Conservation (phyloP, 2,888 invertebrate genomes). For the Diarsia dahlii region DNA sequence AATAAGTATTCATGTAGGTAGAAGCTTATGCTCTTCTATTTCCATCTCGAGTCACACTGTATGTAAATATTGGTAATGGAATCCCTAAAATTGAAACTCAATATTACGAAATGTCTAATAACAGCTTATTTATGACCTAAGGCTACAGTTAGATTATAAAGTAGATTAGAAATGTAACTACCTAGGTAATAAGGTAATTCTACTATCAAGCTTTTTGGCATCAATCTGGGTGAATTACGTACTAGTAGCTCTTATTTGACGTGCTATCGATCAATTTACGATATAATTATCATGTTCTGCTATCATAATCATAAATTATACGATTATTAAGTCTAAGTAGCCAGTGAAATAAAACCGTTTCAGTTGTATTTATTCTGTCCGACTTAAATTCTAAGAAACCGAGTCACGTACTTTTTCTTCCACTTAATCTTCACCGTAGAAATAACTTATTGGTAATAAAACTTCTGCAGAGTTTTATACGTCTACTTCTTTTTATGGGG, state of each 20-base stretch:
- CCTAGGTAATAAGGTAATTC: slow-evolving; percentile 7
- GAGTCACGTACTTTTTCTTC: slow-evolving; percentile 19
- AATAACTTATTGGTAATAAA: slow-evolving; percentile 42
- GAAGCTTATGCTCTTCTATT: neutral
- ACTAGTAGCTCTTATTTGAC: neutral
- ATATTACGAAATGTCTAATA: neutral
- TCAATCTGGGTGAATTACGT: neutral
- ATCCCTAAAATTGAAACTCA: neutral
- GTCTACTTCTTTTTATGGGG: slow-evolving; percentile 30
- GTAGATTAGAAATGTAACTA: slow-evolving; percentile 4
- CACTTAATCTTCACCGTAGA: slow-evolving; percentile 25
- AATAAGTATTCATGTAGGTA: neutral
- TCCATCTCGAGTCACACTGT: neutral
- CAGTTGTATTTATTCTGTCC: slow-evolving; percentile 12
- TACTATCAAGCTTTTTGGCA: neutral
- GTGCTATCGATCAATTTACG: neutral
- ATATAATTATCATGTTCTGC: neutral
- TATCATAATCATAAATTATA: neutral
- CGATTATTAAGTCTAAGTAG: neutral
- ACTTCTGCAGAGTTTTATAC: slow-evolving; percentile 31
- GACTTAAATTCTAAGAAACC: slow-evolving; percentile 23
- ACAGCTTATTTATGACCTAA: slow-evolving; percentile 1
- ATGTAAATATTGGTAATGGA: slow-evolving; percentile 1
- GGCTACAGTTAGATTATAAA: slow-evolving; percentile 2
- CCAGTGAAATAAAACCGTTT: slow-evolving; percentile 13